Base-by-base conservation (phyloP, 1,140 invertebrate species). In the Hylaeus volcanicus region DNA sequence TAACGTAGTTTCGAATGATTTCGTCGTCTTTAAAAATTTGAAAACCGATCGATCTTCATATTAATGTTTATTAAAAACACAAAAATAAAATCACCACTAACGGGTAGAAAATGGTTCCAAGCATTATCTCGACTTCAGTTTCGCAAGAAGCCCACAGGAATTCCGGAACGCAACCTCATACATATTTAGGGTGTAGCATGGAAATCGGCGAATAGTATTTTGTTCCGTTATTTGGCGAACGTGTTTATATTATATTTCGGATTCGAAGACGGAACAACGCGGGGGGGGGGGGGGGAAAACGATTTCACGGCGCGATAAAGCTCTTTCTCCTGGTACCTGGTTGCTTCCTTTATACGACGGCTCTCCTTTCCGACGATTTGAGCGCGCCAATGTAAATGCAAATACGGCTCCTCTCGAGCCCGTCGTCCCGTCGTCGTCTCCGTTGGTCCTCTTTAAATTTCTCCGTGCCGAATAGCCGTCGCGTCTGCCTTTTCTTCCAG, bases 301-400 rank as follows among this genome's bases (percentile, higher is more conserved):
- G 68, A 72, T 76, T 82, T 76, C 72, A 69, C 79, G 72, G 37
- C 53, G 79, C 37, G 73, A 61, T 69, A 74, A 75, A 75, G 72
- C 75, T 75, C 73, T 74, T 68, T 75, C 55, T 55, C 48, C 61
- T 6, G n/a, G 60, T 81, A 68, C 65, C 64, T 56, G 74, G 75
- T 81, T 71, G 72, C 72, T 72, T 82, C 84, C 85, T 86, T 86
- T 86, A 82, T 86, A 73, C 75, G 72, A 60, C 74, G 58, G 26
- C 55, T 75, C 80, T 83, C 70, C 84, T 85, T 81, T 79, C 61
- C 76, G 77, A 86, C 82, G 81, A 86, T 86, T 86, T 86, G 74
- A 82, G 73, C 76, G 78, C 78, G 85, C 75, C 84, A 79, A 82
- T 83, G 85, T 86, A 86, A 81, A 86, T 86, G 85, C 84, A 86